Conservation (phyloP, 2,888 invertebrate species). For the Coelinius sp. region DNA sequence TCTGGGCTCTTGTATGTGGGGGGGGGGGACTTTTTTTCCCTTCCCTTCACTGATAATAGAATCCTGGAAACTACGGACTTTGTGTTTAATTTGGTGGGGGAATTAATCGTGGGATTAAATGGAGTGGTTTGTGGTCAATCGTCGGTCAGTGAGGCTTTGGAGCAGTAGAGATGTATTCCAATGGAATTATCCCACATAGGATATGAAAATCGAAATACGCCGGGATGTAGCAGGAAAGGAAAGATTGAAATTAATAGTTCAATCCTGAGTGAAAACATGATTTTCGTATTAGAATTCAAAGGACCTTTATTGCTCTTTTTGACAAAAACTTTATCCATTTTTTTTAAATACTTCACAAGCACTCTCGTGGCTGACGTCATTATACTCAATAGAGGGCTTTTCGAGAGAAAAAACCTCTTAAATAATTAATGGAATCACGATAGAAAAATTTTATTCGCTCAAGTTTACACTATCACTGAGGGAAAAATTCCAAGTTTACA, state of each 20-base stretch:
- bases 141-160: background rate
- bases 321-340: background rate
- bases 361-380: background rate
- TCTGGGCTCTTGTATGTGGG: background rate
- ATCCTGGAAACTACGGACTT: background rate
- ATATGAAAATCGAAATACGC: background rate
- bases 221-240: background rate
- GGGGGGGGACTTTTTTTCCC: background rate
- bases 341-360: background rate
- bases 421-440: background rate
- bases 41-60: background rate
- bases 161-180: background rate
- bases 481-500: slow-evolving; percentile 1
- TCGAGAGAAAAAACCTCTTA: background rate
- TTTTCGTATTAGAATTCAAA: background rate
- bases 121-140: background rate
- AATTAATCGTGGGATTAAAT: background rate
- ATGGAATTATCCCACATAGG: background rate
- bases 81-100: background rate
- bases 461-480: background rate
- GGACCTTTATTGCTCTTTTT: background rate
- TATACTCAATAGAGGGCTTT: background rate
- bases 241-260: background rate
- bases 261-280: background rate
- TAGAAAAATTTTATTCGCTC: background rate